Base-by-base conservation (phyloP, 2,113 vertebrate genomes). In the Setophaga petechia region DNA sequence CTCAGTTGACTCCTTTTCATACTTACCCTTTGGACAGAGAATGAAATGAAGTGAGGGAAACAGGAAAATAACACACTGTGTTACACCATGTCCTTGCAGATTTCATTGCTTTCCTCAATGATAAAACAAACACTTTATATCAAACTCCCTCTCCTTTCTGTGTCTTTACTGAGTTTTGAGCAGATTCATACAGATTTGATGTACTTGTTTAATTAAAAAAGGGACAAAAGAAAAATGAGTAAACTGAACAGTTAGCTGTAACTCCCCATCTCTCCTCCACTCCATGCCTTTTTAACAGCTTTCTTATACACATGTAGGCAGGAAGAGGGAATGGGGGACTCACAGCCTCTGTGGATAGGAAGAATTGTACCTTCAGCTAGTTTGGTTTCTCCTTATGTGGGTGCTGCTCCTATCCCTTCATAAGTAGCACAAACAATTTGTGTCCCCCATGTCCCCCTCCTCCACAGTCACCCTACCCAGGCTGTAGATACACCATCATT, bases 1-100 rank as follows among this genome's bases (percentile, higher is more conserved):
- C 76, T 81, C 76, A 78, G 41, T 89, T 89, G 68, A 75, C 59
- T 92, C 37, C 49, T 95, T 96, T 94, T 92, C 31, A 3, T 87
- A n/a, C 57, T 86, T 89, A 65, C 44, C n/a, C 76, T 88, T 88
- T 84, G 76, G 57, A 93, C 41, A 81, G 47, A 65, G 61, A 86
- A 86, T 39, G 69, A 88, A 95, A 78, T 0, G 0, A 90, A 94
- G 65, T 75, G 76, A 77, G 58, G 65, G 68, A 78, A 43, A 71
- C 37, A 68, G 81, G 58, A 89, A 75, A 82, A 89, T 89, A 84
- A 75, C 10, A 2, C 41, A 16, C 76, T 77, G 11, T 67, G 68
- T 86, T 93, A 52, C 6, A 43, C 47, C n/a, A 57, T 33, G 37
- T 47, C 68, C 76, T 94, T 89, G 61, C 39, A 81, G 30, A 90